Conservation (phyloP, 2,113 vertebrate genomes). For the Sphyrna mokarran region DNA sequence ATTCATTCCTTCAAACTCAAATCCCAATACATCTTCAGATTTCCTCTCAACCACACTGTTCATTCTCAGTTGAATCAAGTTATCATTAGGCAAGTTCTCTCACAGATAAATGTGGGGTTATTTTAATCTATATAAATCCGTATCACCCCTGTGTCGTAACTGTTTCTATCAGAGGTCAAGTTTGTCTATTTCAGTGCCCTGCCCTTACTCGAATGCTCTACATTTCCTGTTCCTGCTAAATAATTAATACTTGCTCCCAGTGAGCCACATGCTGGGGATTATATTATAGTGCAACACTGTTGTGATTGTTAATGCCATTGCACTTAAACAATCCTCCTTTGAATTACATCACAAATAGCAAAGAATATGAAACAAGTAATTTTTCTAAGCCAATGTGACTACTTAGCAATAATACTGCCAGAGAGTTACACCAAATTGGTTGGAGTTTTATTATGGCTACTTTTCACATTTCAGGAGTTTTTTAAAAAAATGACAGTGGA, state of each 20-base stretch:
- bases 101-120: background rate
- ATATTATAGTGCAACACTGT: background rate
- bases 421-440: background rate
- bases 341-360: background rate
- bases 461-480: background rate
- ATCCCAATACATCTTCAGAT: background rate
- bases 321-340: slow-evolving; percentile 1
- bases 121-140: background rate
- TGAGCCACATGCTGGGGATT: background rate
- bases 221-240: slow-evolving; percentile 31
- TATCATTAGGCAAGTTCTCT: background rate
- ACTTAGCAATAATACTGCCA: background rate
- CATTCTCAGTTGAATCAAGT: background rate
- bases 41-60: slow-evolving; percentile 12
- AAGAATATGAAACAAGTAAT: background rate
- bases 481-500: background rate
- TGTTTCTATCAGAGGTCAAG: background rate
- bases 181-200: background rate
- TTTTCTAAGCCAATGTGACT: background rate
- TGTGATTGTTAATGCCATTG: background rate
- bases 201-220: slow-evolving; percentile 12
- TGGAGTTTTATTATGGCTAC: background rate
- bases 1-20: slow-evolving; percentile 43
- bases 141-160: background rate
- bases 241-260: slow-evolving; percentile 29